These are phyloP conservation scores for Drosophila jambulina DNA, from an alignment of 1,140 invertebrate genomes.

Conservation along the genomic window DNA sequence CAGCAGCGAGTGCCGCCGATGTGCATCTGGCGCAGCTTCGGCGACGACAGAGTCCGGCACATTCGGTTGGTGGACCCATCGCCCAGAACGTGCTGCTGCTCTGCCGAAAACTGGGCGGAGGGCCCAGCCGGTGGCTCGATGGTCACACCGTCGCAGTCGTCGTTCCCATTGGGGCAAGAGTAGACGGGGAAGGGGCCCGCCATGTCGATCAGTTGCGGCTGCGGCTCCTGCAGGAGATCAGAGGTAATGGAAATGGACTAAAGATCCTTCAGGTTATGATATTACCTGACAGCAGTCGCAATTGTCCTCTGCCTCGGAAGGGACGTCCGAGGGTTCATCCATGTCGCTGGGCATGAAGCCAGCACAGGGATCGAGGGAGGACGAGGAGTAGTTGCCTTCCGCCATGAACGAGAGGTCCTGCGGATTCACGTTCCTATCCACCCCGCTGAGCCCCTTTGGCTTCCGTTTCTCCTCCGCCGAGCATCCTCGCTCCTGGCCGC, in stretches of 20 bases:
- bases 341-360: slow-evolving; percentile 35
- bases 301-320: neutral
- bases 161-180: neutral
- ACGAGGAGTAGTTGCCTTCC: slow-evolving; percentile 8
- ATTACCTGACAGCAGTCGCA: neutral
- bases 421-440: slow-evolving; percentile 20
- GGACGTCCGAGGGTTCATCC: neutral
- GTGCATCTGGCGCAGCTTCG: slow-evolving; percentile 48
- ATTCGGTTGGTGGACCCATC: slow-evolving; percentile 46
- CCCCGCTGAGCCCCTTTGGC: neutral
- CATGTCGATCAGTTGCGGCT: slow-evolving; percentile 47
- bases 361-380: slow-evolving; percentile 49
- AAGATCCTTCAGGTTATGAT: too few relatives aligned
- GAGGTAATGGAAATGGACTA: neutral
- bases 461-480: neutral
- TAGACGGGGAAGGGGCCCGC: slow-evolving; percentile 57
- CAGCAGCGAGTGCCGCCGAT: slow-evolving; percentile 43
- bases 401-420: slow-evolving; percentile 15
- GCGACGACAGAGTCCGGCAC: slow-evolving; percentile 16
- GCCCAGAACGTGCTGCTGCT: slow-evolving; percentile 13
- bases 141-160: slow-evolving; percentile 6
- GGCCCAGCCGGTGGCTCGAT: slow-evolving; percentile 21
- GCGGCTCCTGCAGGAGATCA: neutral
- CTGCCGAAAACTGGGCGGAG: slow-evolving; percentile 36
- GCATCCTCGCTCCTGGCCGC: slow-evolving; percentile 5